A percentile compares a stretch with the other conserved stretches of the same genome.
Conservation (phyloP, 2,888 invertebrate genomes). For the Cantharis flavilabris region DNA sequence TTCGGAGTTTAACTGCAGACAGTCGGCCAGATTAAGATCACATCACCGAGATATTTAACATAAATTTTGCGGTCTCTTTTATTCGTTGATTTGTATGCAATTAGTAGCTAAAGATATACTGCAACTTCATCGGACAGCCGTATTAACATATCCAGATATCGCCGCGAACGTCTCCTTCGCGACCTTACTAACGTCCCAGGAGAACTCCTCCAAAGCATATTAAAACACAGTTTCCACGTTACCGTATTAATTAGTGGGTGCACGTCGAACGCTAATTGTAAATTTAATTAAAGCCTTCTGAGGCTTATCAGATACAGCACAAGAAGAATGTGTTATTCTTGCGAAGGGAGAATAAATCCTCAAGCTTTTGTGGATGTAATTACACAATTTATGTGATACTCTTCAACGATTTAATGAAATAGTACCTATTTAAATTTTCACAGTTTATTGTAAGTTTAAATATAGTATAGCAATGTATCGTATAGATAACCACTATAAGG, state of each 20-base stretch:
- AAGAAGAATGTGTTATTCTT: conserved; percentile 49
- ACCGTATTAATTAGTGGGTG: conserved; percentile 55
- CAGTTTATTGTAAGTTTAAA: background rate
- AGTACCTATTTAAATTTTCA: background rate
- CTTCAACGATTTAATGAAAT: conserved; percentile 3
- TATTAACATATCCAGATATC: conserved; percentile 51
- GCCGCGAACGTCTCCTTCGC: conserved; percentile 29
- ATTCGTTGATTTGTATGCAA: conserved; percentile 48
- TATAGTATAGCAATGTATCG: background rate
- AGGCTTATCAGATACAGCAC: conserved; percentile 48
- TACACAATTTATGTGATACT: conserved; percentile 21
- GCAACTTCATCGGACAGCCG: conserved; percentile 41
- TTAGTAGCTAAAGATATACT: conserved; percentile 47
- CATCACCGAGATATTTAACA: conserved; percentile 42
- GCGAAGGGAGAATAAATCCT: conserved; percentile 45
- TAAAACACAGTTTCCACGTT: conserved; percentile 27
- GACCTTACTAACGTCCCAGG: conserved; percentile 25
- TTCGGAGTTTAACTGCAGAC: conserved; percentile 41
- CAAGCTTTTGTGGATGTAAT: conserved; percentile 32
- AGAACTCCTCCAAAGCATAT: conserved; percentile 16
- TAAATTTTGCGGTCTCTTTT: conserved; percentile 48
- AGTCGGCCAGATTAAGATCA: conserved; percentile 44
- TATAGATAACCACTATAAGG: background rate
- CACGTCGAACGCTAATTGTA: conserved; percentile 54
- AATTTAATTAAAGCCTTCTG: conserved; percentile 54